phyloP scores from a whole-genome alignment of 2,797 vertebrate species.

The Poeciliopsis paucimaculata region DNA sequence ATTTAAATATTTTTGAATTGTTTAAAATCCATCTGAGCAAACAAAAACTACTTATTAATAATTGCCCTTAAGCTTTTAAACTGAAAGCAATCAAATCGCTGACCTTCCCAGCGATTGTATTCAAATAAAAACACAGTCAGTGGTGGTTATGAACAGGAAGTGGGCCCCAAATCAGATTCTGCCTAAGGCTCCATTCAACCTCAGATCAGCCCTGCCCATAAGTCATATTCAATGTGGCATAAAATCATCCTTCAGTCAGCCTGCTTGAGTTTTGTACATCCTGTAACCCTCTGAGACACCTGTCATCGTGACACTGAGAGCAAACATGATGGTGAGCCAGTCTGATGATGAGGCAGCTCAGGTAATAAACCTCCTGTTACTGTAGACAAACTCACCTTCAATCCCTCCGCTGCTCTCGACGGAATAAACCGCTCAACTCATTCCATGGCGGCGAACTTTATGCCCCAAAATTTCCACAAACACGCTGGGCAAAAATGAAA shows the following conservation, averaged over 20 bases:
- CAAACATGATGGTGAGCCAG: background rate
- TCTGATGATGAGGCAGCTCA: background rate
- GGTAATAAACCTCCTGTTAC: background rate
- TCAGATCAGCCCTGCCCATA: background rate
- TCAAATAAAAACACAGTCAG: background rate
- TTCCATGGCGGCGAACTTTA: slow-evolving; percentile 15
- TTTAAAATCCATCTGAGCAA: background rate
- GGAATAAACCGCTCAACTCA: slow-evolving; percentile 25
- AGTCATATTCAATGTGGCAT: background rate
- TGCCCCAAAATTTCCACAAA: slow-evolving; percentile 15
- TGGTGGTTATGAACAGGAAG: background rate
- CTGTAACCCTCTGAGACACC: background rate
- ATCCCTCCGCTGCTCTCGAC: background rate
- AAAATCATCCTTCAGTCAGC: background rate
- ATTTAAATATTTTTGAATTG: background rate
- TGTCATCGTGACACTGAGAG: background rate
- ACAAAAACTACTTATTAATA: background rate
- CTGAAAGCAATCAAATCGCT: too few species aligned
- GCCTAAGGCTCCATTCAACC: background rate
- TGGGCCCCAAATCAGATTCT: background rate
- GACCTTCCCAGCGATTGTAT: too few species aligned
- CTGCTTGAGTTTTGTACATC: background rate
- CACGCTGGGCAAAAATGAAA: background rate
- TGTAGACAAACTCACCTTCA: slow-evolving; percentile 47
- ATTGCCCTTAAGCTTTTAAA: background rate